Base-by-base conservation (phyloP, 2,797 vertebrate species). In the Poeciliopsis presidionis region DNA sequence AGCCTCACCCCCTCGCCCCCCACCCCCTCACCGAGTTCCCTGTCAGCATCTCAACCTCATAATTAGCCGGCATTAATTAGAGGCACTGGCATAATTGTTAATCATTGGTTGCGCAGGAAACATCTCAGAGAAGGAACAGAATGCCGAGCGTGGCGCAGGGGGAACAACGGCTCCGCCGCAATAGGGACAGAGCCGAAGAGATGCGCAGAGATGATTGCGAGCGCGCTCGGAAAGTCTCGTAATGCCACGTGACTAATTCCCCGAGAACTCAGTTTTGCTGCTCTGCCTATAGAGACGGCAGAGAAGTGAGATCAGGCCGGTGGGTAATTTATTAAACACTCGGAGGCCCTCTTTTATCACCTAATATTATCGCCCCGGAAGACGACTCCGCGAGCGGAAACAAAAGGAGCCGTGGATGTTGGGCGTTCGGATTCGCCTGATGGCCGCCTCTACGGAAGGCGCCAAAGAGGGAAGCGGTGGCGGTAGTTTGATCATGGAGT, bases 51-150 rank as follows among this genome's bases (percentile, higher is more conserved):
- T 95, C 93, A 94, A 93, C 91, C 93, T 93, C 93, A 92, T 95
- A 95, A 95, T 96, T 96, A 95, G 90, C 87, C 87, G 8, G 91
- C 93, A 93, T 91, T 95, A 95, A 95, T 95, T 94, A 95, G 93
- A 95, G 92, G 94, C 94, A 93, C 92, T 94, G 92, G 93, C 91
- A 90, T 95, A 96, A 96, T 95, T 95, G 94, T 94, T 95, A 95
- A 96, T 95, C 93, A 95, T 93, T 91, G 92, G 93, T 95, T 95
- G 90, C 89, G 90, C 91, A 94, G 92, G 91, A 94, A 94, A 95
- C 94, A 93, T 95, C 91, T 92, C 90, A 84, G 92, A 92, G 87
- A 91, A 93, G 75, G 93, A 93, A 86, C 85, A 86, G 95, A 95
- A 95, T 94, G 92, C 92, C 94, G 94, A 95, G 89, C 81, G 47